Evolutionary conservation across 2,113 vertebrate species (phyloP), one percentile per base, ranked within the genome.

Genomic region (Nerophis ophidion): DNA sequence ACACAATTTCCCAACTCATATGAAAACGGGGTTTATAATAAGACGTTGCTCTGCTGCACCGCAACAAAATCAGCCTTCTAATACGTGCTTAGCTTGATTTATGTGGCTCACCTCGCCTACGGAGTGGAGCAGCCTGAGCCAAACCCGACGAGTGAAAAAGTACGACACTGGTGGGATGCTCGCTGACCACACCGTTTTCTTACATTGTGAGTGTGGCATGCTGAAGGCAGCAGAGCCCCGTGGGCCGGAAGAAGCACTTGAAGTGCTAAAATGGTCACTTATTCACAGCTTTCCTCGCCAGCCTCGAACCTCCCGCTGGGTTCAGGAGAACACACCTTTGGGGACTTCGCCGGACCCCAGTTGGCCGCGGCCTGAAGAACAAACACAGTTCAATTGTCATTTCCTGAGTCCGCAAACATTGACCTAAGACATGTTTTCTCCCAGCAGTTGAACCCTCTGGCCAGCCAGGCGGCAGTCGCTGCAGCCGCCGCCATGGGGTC

Each of bases 401-500:
- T 26, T 65, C 49, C 51, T 48, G 46, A 36, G 61, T 51, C 4
- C 6, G 26, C 14, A 36, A 34, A 44, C 16, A 65, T 44, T 47
- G 65, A 48, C 12, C 44, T 16, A 36, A 50, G 14, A 15, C 19
- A 12, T 48, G 46, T 59, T 55, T 35, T 74, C 64, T 60, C 77
- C 48, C 65, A 82, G 71, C 91, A 98, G 95, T 88, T 99, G 86
- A 97, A 95, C 82, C 95, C 97, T 14, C 87, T 98, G 82, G 93
- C 97, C 85, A 96, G 93, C 82, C 97, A 95, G 89, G 96, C 94
- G 58, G 95, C 93, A 0, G 91, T 89, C 4, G 94, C 95, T 1
- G 93, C 93, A 0, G 96, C 94, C 35, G 94, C 93, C 68, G 95
- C 94, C 56, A 94, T 97, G 95, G 92, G 97, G 75, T 98, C 97